phyloP scores from a whole-genome alignment of 2,888 invertebrate genomes.

The Rhyacophila evoluta region DNA sequence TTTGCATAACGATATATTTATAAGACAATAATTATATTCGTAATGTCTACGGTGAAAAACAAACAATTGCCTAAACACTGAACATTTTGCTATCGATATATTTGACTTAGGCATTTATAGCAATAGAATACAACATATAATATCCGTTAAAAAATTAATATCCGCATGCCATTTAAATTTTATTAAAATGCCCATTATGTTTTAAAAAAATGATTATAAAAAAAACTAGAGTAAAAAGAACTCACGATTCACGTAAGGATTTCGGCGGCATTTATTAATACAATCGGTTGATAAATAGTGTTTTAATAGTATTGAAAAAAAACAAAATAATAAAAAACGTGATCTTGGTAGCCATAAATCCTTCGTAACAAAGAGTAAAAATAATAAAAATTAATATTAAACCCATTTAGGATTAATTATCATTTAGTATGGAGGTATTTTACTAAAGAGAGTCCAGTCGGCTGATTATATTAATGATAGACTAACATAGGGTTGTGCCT shows the following conservation, averaged over 20 bases:
- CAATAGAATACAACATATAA: too few relatives aligned
- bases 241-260: background rate
- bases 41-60: too few relatives aligned
- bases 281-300: background rate
- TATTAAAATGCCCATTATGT: too few relatives aligned
- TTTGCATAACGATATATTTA: too few relatives aligned
- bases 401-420: slow-evolving; percentile 4
- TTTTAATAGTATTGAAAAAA: background rate
- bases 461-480: background rate
- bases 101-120: too few relatives aligned
- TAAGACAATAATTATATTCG: too few relatives aligned
- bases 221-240: background rate
- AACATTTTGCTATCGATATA: too few relatives aligned
- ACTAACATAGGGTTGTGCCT: background rate
- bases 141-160: too few relatives aligned
- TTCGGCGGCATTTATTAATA: background rate
- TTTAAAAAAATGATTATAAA: too few relatives aligned
- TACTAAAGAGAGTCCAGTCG: background rate
- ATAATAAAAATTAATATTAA: background rate
- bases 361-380: background rate
- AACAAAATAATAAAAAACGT: background rate
- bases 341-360: background rate
- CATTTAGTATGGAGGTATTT: slow-evolving; percentile 7
- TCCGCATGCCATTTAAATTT: too few relatives aligned
- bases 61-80: too few relatives aligned